Evolutionary conservation across 2,888 invertebrate genomes (phyloP).

Genomic region (Noctua pronuba): DNA sequence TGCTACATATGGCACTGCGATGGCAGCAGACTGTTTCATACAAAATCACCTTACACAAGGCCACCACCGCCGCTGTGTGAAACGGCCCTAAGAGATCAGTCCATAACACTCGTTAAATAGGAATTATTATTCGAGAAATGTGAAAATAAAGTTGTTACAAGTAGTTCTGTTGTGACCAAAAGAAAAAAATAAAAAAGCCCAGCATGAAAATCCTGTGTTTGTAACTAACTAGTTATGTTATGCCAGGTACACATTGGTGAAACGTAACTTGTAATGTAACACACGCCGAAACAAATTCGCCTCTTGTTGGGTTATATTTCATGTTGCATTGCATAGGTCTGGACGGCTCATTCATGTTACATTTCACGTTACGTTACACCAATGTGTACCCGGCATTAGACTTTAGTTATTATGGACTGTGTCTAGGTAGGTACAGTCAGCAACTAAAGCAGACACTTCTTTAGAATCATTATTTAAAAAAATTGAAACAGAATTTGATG

Average conservation of each 20-base stretch:
- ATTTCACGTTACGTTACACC: no score
- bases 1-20: not conserved
- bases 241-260: no score
- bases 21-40: no score
- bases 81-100: not conserved
- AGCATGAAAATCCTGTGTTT: not conserved
- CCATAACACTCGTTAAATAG: not conserved
- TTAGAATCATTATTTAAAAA: not conserved
- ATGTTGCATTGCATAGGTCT: no score
- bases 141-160: not conserved
- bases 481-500: not conserved
- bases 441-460: not conserved
- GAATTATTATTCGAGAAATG: not conserved
- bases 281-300: no score
- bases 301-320: no score
- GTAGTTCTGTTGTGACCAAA: not conserved
- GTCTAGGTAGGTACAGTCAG: not conserved
- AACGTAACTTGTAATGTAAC: no score
- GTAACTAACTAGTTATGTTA: no score
- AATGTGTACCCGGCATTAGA: no score
- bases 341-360: no score
- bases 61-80: not conserved
- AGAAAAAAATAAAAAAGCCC: not conserved
- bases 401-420: not conserved
- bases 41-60: not conserved